phyloP scores from a whole-genome alignment of 2,113 vertebrate genomes.

The Lycaon pictus region DNA sequence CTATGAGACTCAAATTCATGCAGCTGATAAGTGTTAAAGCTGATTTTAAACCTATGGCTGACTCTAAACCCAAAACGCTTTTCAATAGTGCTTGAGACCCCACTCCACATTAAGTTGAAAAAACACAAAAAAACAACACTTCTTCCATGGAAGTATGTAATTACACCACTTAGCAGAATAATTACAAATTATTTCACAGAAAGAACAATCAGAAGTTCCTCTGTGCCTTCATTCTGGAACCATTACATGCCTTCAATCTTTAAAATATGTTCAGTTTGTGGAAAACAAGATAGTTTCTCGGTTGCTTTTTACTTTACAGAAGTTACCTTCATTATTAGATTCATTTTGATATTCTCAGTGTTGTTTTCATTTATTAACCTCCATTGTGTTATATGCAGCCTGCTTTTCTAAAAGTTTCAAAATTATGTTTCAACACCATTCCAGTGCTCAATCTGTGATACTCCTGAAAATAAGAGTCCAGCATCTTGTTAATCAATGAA shows the following conservation, averaged over 20 bases:
- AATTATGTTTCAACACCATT: not conserved
- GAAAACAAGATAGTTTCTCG: not conserved
- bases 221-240: not conserved
- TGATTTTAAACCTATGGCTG: not conserved
- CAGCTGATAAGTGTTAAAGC: not conserved
- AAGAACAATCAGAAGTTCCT: not conserved
- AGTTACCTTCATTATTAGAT: not conserved
- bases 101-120: not conserved
- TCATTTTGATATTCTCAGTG: not conserved
- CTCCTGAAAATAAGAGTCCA: not conserved
- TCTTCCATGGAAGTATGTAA: not conserved
- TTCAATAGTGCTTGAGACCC: not conserved
- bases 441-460: not conserved
- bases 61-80: not conserved
- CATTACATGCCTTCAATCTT: not conserved
- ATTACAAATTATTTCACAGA: slow-evolving; percentile 44
- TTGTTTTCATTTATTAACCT: not conserved
- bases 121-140: not conserved
- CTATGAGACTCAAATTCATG: not conserved
- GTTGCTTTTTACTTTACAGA: not conserved
- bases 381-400: not conserved
- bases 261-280: not conserved
- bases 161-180: slow-evolving; percentile 30
- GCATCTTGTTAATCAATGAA: not conserved
- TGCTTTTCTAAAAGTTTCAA: not conserved